Evolutionary conservation across 2,797 vertebrate species (phyloP).

Genomic region (Euthynnus affinis): DNA sequence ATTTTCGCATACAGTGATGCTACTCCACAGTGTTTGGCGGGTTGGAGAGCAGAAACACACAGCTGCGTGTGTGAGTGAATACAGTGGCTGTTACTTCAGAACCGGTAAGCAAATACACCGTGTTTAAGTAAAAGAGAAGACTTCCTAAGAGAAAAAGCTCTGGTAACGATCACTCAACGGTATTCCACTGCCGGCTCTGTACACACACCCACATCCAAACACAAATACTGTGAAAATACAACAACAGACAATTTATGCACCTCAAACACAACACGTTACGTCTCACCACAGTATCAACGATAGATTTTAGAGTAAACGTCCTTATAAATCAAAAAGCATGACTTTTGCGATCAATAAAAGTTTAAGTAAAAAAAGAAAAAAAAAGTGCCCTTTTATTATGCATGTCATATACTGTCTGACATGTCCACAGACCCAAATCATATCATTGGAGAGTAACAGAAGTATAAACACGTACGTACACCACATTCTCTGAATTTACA

Average conservation of each 20-base stretch:
- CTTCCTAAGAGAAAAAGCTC: slow-evolving; percentile 27
- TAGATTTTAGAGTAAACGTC: slow-evolving; percentile 67
- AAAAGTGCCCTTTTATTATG: slow-evolving; percentile 43
- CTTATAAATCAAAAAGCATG: slow-evolving; percentile 62
- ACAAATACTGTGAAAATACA: slow-evolving; percentile 65
- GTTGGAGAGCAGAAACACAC: slow-evolving; percentile 30
- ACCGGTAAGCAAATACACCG: slow-evolving; percentile 42
- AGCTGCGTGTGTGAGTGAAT: slow-evolving; percentile 36
- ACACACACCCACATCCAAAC: slow-evolving; percentile 67
- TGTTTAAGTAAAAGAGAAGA: slow-evolving; percentile 20
- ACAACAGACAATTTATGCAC: slow-evolving; percentile 67
- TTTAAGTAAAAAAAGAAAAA: slow-evolving; percentile 43
- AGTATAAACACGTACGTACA: slow-evolving; percentile 40
- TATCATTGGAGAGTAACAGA: slow-evolving; percentile 25
- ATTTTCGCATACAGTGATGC: slow-evolving; percentile 35
- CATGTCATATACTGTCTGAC: slow-evolving; percentile 33
- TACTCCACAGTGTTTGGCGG: slow-evolving; percentile 1
- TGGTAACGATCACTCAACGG: background rate
- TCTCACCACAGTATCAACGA: slow-evolving; percentile 75
- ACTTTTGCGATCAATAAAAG: slow-evolving; percentile 57
- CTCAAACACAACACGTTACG: slow-evolving; percentile 82
- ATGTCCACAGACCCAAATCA: slow-evolving; percentile 26
- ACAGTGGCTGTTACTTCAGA: slow-evolving; percentile 39
- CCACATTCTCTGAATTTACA: slow-evolving; percentile 68
- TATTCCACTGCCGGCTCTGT: slow-evolving; percentile 55